phyloP scores from a whole-genome alignment of 2,113 vertebrate genomes.

The Calypte anna region DNA sequence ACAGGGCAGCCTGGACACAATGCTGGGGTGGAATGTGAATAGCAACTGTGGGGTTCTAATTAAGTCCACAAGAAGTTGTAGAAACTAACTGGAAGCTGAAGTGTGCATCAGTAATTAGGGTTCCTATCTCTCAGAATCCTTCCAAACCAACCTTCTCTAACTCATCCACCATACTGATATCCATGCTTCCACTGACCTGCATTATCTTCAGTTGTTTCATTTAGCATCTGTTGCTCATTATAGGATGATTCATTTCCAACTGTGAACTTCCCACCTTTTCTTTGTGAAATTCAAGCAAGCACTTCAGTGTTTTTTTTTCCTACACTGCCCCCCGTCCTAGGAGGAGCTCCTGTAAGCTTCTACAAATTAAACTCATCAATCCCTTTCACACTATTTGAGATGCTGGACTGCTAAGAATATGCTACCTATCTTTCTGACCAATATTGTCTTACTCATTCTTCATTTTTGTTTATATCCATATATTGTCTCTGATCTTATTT shows the following conservation, averaged over 20 bases:
- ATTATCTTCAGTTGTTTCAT: not conserved
- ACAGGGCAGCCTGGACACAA: not conserved
- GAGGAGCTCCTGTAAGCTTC: not conserved
- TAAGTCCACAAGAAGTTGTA: not conserved
- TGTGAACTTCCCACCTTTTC: not conserved
- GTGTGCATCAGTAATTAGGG: not conserved
- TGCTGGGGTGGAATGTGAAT: not conserved
- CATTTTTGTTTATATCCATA: not conserved
- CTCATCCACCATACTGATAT: not conserved
- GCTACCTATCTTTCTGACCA: not conserved
- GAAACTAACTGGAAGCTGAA: not conserved
- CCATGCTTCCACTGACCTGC: not conserved
- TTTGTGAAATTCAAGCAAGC: not conserved
- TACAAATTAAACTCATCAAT: not conserved
- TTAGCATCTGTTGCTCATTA: not conserved
- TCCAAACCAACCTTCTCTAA: not conserved
- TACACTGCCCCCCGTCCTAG: not conserved
- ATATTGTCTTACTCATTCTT: not conserved
- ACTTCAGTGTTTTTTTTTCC: not conserved
- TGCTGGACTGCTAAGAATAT: not conserved
- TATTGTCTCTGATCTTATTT: not conserved
- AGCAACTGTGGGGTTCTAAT: not conserved
- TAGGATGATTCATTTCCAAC: not conserved
- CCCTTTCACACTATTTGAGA: not conserved
- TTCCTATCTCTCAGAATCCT: not conserved